Evolutionary conservation across 2,888 invertebrate genomes (phyloP).

Genomic region (Gnatocerus cornutus): DNA sequence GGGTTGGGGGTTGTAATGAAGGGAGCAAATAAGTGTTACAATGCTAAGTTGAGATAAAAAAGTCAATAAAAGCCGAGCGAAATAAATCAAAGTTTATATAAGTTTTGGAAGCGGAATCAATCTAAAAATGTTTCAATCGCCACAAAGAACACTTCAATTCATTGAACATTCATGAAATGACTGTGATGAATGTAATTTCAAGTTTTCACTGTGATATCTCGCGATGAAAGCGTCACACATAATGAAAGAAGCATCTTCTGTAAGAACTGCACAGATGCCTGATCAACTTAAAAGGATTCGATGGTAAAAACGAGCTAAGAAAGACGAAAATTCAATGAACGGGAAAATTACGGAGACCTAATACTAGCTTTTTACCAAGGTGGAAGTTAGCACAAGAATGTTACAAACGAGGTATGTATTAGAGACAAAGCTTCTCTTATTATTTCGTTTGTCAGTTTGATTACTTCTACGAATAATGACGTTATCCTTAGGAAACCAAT

Average conservation of each 20-base stretch:
- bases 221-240: constrained; percentile 30
- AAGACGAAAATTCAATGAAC: constrained; percentile 59
- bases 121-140: neutral
- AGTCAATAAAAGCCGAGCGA: neutral
- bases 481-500: constrained; percentile 19
- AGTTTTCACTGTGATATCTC: constrained; percentile 6
- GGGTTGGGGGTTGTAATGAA: neutral
- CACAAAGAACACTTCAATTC: constrained; percentile 2
- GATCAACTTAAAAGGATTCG: constrained; percentile 56
- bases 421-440: constrained; percentile 35
- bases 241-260: constrained; percentile 41
- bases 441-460: constrained; percentile 36
- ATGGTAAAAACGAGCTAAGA: constrained; percentile 48
- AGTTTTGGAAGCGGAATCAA: neutral
- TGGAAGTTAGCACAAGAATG: constrained; percentile 40
- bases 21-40: neutral
- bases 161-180: neutral
- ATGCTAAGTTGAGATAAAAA: neutral
- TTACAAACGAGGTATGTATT: constrained; percentile 34
- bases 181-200: neutral
- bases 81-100: constrained; percentile 5
- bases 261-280: constrained; percentile 54
- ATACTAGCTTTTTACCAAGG: constrained; percentile 52
- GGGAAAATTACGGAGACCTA: constrained; percentile 60
- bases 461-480: constrained; percentile 12